Evolutionary conservation across 2,888 invertebrate species (phyloP), one percentile per base, ranked within the genome.

Genomic region (Hypomecis atomaria): DNA sequence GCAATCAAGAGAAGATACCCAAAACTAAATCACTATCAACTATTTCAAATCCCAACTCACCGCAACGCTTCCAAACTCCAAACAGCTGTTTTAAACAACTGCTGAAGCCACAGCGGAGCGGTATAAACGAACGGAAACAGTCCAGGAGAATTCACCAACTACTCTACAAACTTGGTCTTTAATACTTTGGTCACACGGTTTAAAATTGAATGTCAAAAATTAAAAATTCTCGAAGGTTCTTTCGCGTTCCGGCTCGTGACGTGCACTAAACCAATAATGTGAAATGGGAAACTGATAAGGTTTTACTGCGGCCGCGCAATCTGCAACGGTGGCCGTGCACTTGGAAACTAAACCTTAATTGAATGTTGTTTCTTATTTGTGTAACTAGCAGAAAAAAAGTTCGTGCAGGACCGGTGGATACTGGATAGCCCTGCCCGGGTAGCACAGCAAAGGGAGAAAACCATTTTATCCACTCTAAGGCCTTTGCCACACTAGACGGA

Each of bases 201-300:
- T 43, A 11, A n/a, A 40, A 40, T 9, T 3, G 40, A 40, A 40
- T 6, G 9, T 5, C n/a, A n/a, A 6, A n/a, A 43, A 43, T n/a
- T 9, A 43, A 43, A 43, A 7, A 4, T 55, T 59, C 50, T 40
- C 23, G 62, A 65, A 62, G 33, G 23, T 23, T 23, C n/a, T 52
- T 49, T 57, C 56, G 56, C 57, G 66, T 66, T 69, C 64, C 34
- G 56, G 23, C 33, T 42, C 47, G 45, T 60, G 60, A 65, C 62
- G 65, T 43, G 59, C 45, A 56, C 62, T 63, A 69, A 70, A 72
- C 67, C 70, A 70, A 71, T 70, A 69, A 66, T 57, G 57, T 62
- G 53, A 59, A 66, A 71, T 57, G 66, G 55, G 54, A 65, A 62
- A 65, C 36, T 67, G 72, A 72, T 72, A 73, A 72, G 68, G 64